Percentiles rank a stretch among this genome's conserved stretches.
Conservation (phyloP, 1,140 invertebrate species). For the Glossosoma conforme region DNA sequence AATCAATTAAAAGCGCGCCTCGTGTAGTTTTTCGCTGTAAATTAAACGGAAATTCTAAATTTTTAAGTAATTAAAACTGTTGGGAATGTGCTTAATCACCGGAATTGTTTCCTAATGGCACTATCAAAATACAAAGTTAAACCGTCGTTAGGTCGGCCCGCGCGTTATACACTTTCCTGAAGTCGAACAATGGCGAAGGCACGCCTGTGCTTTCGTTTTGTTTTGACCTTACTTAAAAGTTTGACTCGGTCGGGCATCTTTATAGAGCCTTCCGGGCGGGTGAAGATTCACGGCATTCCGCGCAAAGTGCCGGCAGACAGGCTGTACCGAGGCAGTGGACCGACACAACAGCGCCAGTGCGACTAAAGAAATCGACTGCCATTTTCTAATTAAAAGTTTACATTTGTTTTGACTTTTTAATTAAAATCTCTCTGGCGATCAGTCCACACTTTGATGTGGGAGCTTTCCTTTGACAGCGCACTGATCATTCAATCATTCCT, state of each 20-base stretch:
- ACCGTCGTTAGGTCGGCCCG: not conserved
- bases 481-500: too few species aligned
- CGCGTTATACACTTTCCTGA: not conserved
- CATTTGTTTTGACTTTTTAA: conserved; percentile 15
- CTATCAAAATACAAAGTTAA: conserved; percentile 1
- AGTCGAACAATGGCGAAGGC: not conserved
- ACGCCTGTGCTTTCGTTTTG: not conserved
- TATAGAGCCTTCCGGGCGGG: not conserved
- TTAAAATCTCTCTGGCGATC: conserved; percentile 6
- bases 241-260: conserved; percentile 1
- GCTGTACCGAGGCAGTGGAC: too few species aligned
- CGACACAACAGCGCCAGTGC: too few species aligned
- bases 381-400: conserved; percentile 11
- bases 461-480: too few species aligned
- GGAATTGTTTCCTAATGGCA: not conserved
- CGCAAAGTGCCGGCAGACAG: not conserved
- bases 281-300: not conserved
- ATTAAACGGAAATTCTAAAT: too few species aligned
- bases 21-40: too few species aligned
- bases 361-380: conserved; percentile 1
- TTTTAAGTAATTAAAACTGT: not conserved
- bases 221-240: conserved; percentile 4
- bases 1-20: too few species aligned
- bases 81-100: conserved; percentile 4
- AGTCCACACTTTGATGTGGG: too few species aligned